Percentiles rank a stretch among this genome's conserved stretches.
Evolutionary conservation across 2,888 invertebrate genomes (phyloP).

Genomic region (Spialia ferax): DNA sequence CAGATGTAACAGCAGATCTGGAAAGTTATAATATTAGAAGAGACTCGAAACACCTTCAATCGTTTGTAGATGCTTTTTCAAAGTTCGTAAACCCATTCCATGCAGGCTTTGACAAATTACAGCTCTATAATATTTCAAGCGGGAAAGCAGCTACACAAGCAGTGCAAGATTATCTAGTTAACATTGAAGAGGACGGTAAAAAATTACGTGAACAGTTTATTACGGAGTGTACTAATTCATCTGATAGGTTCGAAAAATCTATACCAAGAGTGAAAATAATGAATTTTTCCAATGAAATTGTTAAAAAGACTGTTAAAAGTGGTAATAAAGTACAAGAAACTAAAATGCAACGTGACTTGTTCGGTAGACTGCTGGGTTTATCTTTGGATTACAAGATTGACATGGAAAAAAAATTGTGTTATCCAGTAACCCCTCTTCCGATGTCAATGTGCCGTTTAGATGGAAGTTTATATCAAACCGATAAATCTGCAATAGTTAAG

Average conservation of each 20-base stretch:
- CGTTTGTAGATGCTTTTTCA: background rate
- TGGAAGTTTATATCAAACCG: slow-evolving; percentile 52
- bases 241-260: slow-evolving; percentile 22
- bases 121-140: slow-evolving; percentile 28
- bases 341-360: slow-evolving; percentile 41
- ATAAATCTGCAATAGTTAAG: slow-evolving; percentile 48
- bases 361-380: slow-evolving; percentile 40
- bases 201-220: slow-evolving; percentile 26
- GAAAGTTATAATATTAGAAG: slow-evolving; percentile 28
- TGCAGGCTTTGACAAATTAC: slow-evolving; percentile 5
- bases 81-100: background rate
- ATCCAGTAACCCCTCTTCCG: slow-evolving; percentile 53
- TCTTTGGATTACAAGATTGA: slow-evolving; percentile 39
- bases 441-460: slow-evolving; percentile 53
- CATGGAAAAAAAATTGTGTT: slow-evolving; percentile 48
- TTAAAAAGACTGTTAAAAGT: slow-evolving; percentile 28
- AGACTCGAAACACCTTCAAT: slow-evolving; percentile 44
- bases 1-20: slow-evolving; percentile 37
- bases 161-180: slow-evolving; percentile 23
- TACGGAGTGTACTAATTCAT: slow-evolving; percentile 23
- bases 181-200: slow-evolving; percentile 16
- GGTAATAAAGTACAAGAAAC: slow-evolving; percentile 37
- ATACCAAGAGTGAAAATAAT: slow-evolving; percentile 34
- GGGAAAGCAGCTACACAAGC: slow-evolving; percentile 19
- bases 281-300: slow-evolving; percentile 30